Percentiles rank a stretch among this genome's conserved stretches.
These are phyloP conservation scores for Percina caprodes DNA, from an alignment of 2,113 vertebrate species.

Conservation along the genomic window DNA sequence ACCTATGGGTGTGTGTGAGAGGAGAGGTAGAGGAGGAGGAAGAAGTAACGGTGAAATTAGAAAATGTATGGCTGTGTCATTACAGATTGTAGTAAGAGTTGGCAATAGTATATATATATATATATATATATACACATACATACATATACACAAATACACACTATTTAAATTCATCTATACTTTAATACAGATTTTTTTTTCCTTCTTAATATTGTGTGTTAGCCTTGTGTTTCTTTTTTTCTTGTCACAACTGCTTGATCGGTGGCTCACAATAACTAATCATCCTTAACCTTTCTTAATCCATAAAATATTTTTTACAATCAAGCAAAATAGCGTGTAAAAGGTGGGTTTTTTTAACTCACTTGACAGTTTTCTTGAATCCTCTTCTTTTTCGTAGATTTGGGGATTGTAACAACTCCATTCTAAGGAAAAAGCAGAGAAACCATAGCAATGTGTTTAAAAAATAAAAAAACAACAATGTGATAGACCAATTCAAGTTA, in stretches of 20 bases:
- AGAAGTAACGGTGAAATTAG: background rate
- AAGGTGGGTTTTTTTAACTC: constrained; percentile 36
- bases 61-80: background rate
- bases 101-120: too few relatives aligned
- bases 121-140: too few relatives aligned
- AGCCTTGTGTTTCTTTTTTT: background rate
- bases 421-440: constrained; percentile 77
- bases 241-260: background rate
- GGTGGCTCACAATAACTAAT: background rate
- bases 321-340: background rate
- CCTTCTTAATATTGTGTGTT: background rate
- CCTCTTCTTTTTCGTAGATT: constrained; percentile 85
- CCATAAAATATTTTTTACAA: background rate
- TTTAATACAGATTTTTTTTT: background rate
- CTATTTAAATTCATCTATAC: background rate
- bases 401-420: constrained; percentile 86
- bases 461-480: background rate
- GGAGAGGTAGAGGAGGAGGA: background rate
- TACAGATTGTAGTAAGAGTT: background rate
- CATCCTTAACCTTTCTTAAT: background rate
- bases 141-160: too few relatives aligned
- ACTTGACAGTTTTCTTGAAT: constrained; percentile 86
- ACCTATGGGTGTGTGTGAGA: constrained; percentile 32
- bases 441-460: background rate
- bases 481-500: background rate